These are phyloP conservation scores for Cervus canadensis DNA, from an alignment of 2,113 vertebrate species.

Conservation along the genomic window DNA sequence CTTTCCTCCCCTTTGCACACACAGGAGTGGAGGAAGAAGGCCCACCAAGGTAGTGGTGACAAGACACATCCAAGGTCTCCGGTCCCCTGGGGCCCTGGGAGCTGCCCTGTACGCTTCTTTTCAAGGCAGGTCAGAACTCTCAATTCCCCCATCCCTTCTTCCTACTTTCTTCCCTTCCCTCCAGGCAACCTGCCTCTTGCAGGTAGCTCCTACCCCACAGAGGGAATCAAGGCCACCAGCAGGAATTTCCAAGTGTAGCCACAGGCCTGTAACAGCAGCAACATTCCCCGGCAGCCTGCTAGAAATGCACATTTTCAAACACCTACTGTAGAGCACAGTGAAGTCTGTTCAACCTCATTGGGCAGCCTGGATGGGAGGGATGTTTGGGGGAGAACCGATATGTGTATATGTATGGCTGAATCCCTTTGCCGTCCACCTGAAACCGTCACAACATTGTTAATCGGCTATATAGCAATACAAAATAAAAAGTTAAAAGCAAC, in stretches of 20 bases:
- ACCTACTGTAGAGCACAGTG: neutral
- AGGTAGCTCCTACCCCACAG: neutral
- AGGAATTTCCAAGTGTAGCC: neutral
- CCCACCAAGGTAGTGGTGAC: neutral
- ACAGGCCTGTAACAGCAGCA: neutral
- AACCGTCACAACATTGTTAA: neutral
- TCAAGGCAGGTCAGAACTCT: neutral
- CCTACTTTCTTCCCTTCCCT: neutral
- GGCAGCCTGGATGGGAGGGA: neutral
- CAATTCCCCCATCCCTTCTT: neutral
- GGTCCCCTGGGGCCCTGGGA: neutral
- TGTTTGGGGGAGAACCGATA: neutral
- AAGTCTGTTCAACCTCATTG: neutral
- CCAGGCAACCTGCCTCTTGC: neutral
- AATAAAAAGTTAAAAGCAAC: neutral
- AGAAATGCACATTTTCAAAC: neutral
- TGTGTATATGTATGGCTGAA: neutral
- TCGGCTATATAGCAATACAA: neutral
- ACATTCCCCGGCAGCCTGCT: neutral
- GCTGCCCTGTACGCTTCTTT: neutral
- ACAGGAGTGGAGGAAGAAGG: neutral
- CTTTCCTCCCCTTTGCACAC: neutral
- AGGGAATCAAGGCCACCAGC: neutral
- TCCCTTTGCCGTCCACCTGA: neutral
- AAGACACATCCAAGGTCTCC: neutral